Evolutionary conservation across 2,113 vertebrate genomes (phyloP), one percentile per base, ranked within the genome.

Genomic region (Tamias sibiricus): DNA sequence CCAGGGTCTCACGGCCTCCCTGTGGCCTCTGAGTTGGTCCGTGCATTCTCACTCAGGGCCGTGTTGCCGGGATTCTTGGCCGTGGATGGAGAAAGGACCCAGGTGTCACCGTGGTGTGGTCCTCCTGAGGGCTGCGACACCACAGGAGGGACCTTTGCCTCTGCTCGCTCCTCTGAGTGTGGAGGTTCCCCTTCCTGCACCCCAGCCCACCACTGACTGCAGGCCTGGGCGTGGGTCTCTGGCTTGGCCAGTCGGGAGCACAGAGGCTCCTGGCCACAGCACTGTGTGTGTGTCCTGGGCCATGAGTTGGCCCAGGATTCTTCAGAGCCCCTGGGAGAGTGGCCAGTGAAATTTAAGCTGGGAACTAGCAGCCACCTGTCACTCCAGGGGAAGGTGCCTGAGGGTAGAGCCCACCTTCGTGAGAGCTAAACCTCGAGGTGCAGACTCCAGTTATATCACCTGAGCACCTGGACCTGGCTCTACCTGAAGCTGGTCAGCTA

Each of bases 381-480:
- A 24, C 69, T 37, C 64, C 57, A n/a, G 93, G 71, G 52, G 32
- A 64, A 85, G 32, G 30, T 66, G 66, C 40, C 47, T 0, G 0
- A 42, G 42, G 68, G 44, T 1, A 20, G 44, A 84, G 92, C 69
- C 5, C 17, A 66, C 59, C 20, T 12, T 42, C 26, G 62, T 44
- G n/a, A 75, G 68, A 47, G 24, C 12, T 30, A 69, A 69, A 35
- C 69, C 84, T 35, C 4, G 69, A 59, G 40, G 40, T 1, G 37
- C 22, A 17, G 54, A 35, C 5, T 37, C 47, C 37, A 14, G 0
- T 37, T 35, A 30, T 1, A 9, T 24, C 28, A 1, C 28, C 12
- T n/a, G n/a, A 49, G 24, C 68, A 30, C 42, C 59, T 47, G 75
- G 75, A 35, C 40, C 59, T 16, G 12, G n/a, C 75, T 20, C 14